Evolutionary conservation across 30 jellyfish, hydroid and myxozoan species (phyloP), one percentile per base, ranked within the genome.

Genomic region (Aurelia aurita complex sp. Pacific): DNA sequence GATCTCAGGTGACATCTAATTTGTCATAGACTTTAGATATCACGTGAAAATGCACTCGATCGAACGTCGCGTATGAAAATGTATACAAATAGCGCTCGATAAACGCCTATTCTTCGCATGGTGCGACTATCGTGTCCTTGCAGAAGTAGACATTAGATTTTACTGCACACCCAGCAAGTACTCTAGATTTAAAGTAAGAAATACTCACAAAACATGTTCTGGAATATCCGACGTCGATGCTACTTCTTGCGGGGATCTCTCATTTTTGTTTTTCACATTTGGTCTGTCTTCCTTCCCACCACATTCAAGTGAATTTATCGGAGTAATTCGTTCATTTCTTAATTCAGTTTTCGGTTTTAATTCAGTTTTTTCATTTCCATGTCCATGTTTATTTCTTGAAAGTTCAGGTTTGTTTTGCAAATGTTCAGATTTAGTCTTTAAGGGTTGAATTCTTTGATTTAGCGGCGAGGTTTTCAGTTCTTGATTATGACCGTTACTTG

Each of bases 191-290:
- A 18, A 64, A 69, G 19, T 10, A 69, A 29, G 42, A 76, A 12
- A 53, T 2, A 73, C 95, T 72, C 85, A 95, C 99, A 71, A 42
- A 40, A 95, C 52, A 77, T 95, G 88, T 11, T 82, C 97, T 0
- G 97, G 99, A 13, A 96, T 83, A 57, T 95, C 97, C 1, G 99
- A 85, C 13, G 98, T 89, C 43, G 99, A 95, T 1, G 97, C 98
- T 2, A 90, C 97, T 19, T 89, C 79, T 17, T 97, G 98, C 16
- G 98, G 97, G 0, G 98, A 94, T 46, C 57, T 46, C 53, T 86
- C 96, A 52, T 87, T 88, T 13, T 65, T 89, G 5, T 43, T 40
- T 6, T 15, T 16, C 73, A 1, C 79, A n/a, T 23, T 46, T 32
- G 36, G 73, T 54, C 55, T 71, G 74, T 32, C 66, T 17, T 65